Conservation (phyloP, 2,888 invertebrate genomes). For the Esperia sulphurella region DNA sequence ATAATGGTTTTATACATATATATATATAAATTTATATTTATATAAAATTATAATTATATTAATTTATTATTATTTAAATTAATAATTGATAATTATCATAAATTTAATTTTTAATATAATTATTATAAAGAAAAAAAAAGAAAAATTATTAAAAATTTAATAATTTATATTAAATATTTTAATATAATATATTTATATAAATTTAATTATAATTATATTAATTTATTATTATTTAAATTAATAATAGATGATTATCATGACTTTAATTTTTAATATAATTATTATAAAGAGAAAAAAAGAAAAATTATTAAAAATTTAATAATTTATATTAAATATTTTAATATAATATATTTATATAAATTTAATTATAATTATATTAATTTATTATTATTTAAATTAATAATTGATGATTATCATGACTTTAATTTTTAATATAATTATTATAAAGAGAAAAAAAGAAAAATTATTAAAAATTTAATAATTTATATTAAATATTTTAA, state of each 20-base stretch:
- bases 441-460: conserved; percentile 15
- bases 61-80: conserved; percentile 20
- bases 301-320: conserved; percentile 28
- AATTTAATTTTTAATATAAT: conserved; percentile 18
- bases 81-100: conserved; percentile 22
- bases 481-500: conserved; percentile 33
- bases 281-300: conserved; percentile 15
- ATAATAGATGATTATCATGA: conserved; percentile 10
- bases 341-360: conserved; percentile 26
- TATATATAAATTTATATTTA: conserved; percentile 21
- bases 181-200: conserved; percentile 25
- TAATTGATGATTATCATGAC: conserved; percentile 10
- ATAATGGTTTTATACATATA: conserved; percentile 29
- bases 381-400: conserved; percentile 20
- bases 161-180: conserved; percentile 36
- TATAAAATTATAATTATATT: conserved; percentile 13
- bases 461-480: conserved; percentile 31
- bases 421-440: conserved; percentile 18
- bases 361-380: conserved; percentile 28
- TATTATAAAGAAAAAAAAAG: conserved; percentile 16
- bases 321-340: conserved; percentile 36
- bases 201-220: conserved; percentile 28
- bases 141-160: conserved; percentile 27
- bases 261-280: conserved; percentile 18
- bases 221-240: conserved; percentile 21